Evolutionary conservation across 2,888 invertebrate species (phyloP), one percentile per base, ranked within the genome.

Genomic region (Polydrusus pterygomalis): DNA sequence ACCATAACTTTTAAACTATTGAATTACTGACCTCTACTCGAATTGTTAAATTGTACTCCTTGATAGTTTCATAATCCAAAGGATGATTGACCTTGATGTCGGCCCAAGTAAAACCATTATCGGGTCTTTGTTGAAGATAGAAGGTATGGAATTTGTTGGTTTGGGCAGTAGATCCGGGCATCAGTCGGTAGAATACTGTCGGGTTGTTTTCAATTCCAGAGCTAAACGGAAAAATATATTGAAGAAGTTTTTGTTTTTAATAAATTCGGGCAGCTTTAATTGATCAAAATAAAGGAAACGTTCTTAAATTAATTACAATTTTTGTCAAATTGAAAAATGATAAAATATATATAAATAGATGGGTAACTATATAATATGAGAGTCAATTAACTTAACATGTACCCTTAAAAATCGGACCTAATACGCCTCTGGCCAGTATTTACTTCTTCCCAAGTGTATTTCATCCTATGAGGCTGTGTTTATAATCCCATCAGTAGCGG

Each of bases 31-130:
- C 97, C 95, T 97, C 97, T 68, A 97, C 97, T 87, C 97, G 93
- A 88, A 97, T 96, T 10, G 97, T 97, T 83, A 97, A 90, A 90
- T 97, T 97, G 88, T 97, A 97, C 87, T 97, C 97, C 89, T 96
- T 96, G 87, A 97, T 97, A 83, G 94, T 95, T 88, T 97, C 97
- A 86, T 95, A 97, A 89, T 97, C 97, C 85, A 97, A 89, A 30
- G 96, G 97, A 90, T 97, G 97, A 89, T 97, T 97, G 83, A 97
- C 97, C 90, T 97, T 96, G 88, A 97, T 96, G 87, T 97, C 97
- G 8, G 97, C 97, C 96, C 97, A 97, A 81, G 97, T 97, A 86
- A 94, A 94, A 79, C 96, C 96, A 87, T 96, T 95, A 85, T 97
- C 96, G 80, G 95, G 93, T 85, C 97, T 91, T 90, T 97, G 97